Percentiles rank a stretch among this genome's conserved stretches.
These are phyloP conservation scores for Eustalomyia histrio DNA, from an alignment of 2,888 invertebrate species.

Conservation along the genomic window DNA sequence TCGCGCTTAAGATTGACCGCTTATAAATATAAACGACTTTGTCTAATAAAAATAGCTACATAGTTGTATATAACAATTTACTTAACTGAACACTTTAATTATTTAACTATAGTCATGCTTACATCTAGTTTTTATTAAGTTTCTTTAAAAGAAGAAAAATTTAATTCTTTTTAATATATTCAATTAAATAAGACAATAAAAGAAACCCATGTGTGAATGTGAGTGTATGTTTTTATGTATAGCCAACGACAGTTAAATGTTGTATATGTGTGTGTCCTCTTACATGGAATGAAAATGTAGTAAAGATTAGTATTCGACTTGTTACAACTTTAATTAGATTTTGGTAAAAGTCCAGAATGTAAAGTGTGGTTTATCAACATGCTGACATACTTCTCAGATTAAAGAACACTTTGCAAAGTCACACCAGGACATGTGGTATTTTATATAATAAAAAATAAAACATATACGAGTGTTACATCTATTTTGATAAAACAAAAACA, in stretches of 20 bases:
- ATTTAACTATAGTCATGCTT: too few relatives aligned
- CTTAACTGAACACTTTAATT: too few relatives aligned
- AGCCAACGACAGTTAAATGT: too few relatives aligned
- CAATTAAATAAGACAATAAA: conserved; percentile 37
- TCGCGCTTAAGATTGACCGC: too few relatives aligned
- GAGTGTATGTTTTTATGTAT: background rate
- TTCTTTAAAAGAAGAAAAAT: conserved; percentile 13
- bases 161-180: conserved; percentile 41
- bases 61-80: too few relatives aligned
- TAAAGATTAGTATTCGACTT: conserved; percentile 54
- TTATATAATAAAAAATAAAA: background rate
- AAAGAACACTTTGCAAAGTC: conserved; percentile 46
- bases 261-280: background rate
- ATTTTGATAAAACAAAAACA: too few relatives aligned
- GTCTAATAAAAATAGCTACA: too few relatives aligned
- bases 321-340: conserved; percentile 60
- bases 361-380: conserved; percentile 57
- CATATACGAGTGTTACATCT: background rate
- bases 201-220: background rate
- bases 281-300: conserved; percentile 8
- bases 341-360: conserved; percentile 57
- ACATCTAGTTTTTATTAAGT: background rate
- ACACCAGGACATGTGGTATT: conserved; percentile 45
- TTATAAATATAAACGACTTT: too few relatives aligned
- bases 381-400: conserved; percentile 53